A percentile compares a stretch with the other conserved stretches of the same genome.
Conservation (phyloP, 2,888 invertebrate genomes). For the Vannuccia rotundouncinata region DNA sequence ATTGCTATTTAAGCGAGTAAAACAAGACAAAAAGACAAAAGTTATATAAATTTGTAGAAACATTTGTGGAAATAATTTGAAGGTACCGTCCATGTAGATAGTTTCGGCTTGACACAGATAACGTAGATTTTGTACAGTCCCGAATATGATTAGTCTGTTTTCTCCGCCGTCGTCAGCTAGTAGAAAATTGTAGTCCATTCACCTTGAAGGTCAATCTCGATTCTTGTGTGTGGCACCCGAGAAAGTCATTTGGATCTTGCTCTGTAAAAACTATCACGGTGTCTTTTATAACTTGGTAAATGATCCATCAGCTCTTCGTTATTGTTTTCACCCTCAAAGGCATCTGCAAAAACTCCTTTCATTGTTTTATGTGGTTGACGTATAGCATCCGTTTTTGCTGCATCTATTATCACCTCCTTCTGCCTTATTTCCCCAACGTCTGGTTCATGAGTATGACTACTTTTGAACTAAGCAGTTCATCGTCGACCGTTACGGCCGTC, state of each 20-base stretch:
- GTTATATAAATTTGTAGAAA: slow-evolving; percentile 16
- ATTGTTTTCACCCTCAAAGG: slow-evolving; percentile 2
- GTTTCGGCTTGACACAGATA: slow-evolving; percentile 11
- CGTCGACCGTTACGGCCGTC: background rate
- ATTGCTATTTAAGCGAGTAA: too few relatives aligned
- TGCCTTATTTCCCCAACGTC: slow-evolving; percentile 1
- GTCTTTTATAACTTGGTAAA: slow-evolving; percentile 15
- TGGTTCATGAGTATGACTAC: slow-evolving; percentile 15
- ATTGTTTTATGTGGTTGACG: slow-evolving; percentile 16
- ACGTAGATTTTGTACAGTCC: slow-evolving; percentile 1
- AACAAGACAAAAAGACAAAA: too few relatives aligned
- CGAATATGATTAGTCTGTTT: slow-evolving; percentile 6
- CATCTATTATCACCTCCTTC: slow-evolving; percentile 5
- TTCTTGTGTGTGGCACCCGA: slow-evolving; percentile 21
- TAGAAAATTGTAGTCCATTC: slow-evolving; percentile 14
- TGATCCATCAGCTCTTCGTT: slow-evolving; percentile 13
- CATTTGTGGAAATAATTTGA: slow-evolving; percentile 21
- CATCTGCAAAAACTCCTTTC: slow-evolving; percentile 9
- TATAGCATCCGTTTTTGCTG: slow-evolving; percentile 7
- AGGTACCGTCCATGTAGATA: background rate
- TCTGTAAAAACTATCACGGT: slow-evolving; percentile 19
- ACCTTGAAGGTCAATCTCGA: slow-evolving; percentile 13
- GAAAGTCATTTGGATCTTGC: slow-evolving; percentile 16
- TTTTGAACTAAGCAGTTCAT: slow-evolving; percentile 14
- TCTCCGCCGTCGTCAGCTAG: slow-evolving; percentile 8